phyloP scores from a whole-genome alignment of 2,888 invertebrate genomes.

The Andrena marginata region DNA sequence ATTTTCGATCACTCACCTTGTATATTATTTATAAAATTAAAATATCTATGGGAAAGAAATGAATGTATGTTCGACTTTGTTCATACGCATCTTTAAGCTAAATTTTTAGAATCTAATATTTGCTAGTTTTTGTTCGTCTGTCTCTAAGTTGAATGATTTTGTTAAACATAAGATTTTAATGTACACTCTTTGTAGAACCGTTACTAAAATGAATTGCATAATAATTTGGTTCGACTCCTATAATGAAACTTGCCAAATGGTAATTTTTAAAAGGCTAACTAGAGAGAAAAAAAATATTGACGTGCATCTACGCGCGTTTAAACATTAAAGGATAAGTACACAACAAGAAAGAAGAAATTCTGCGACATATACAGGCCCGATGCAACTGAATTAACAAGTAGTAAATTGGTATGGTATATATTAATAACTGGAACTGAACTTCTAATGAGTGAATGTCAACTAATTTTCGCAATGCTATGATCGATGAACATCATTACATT shows the following conservation, averaged over 20 bases:
- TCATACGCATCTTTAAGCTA: no score
- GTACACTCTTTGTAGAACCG: neutral
- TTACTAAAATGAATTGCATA: neutral
- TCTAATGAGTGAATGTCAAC: conserved; percentile 74
- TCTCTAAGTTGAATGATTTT: neutral
- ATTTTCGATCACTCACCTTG: no score
- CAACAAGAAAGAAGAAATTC: neutral
- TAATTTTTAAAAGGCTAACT: neutral
- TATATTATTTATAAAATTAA: neutral
- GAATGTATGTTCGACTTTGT: neutral
- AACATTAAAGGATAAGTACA: conserved; percentile 6
- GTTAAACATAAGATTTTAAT: neutral
- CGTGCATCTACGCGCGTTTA: conserved; percentile 3
- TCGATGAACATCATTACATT: conserved; percentile 79
- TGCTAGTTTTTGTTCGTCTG: neutral
- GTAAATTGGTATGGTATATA: conserved; percentile 66
- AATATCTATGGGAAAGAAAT: conserved; percentile 7
- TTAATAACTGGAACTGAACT: conserved; percentile 69
- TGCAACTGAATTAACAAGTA: conserved; percentile 77
- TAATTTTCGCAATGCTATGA: conserved; percentile 74
- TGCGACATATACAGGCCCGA: conserved; percentile 15
- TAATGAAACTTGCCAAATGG: neutral
- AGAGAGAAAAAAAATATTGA: neutral
- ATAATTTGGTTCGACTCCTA: neutral
- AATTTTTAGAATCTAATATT: neutral